Conservation (phyloP, 2,113 vertebrate species). For the Cercopithecus mona region DNA sequence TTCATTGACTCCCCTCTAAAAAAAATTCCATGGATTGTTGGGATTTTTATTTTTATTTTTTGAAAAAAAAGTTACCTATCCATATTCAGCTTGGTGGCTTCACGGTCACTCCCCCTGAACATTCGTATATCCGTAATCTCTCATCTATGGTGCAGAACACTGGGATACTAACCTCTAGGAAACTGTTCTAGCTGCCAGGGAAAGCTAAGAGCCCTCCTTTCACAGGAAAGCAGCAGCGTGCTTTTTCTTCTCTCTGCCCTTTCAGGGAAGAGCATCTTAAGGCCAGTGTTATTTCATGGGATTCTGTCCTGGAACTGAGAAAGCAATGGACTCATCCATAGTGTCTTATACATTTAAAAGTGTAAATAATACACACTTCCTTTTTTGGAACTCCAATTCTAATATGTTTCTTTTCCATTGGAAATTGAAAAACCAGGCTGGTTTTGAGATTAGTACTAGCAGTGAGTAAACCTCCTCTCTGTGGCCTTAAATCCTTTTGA, state of each 20-base stretch:
- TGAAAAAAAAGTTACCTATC: background rate
- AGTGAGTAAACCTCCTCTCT: background rate
- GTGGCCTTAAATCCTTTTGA: constrained; percentile 34
- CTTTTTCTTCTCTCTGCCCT: background rate
- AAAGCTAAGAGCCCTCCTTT: background rate
- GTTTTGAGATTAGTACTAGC: constrained; percentile 11
- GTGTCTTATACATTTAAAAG: background rate
- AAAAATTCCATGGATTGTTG: background rate
- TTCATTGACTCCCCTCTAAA: background rate
- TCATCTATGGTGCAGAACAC: background rate
- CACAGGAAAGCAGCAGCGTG: background rate
- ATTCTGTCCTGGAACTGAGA: background rate
- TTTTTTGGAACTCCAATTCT: background rate
- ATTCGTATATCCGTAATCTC: constrained; percentile 52
- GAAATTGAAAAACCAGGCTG: constrained; percentile 20
- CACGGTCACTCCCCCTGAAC: background rate
- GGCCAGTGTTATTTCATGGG: background rate
- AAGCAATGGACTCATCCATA: background rate
- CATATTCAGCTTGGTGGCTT: constrained; percentile 37
- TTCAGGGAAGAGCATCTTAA: background rate
- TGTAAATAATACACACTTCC: background rate
- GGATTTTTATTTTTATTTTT: constrained; percentile 41
- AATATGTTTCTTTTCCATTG: constrained; percentile 33
- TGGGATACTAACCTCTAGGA: background rate
- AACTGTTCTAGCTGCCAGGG: background rate